phyloP scores from a whole-genome alignment of 2,113 vertebrate genomes.

The Rynchops niger region DNA sequence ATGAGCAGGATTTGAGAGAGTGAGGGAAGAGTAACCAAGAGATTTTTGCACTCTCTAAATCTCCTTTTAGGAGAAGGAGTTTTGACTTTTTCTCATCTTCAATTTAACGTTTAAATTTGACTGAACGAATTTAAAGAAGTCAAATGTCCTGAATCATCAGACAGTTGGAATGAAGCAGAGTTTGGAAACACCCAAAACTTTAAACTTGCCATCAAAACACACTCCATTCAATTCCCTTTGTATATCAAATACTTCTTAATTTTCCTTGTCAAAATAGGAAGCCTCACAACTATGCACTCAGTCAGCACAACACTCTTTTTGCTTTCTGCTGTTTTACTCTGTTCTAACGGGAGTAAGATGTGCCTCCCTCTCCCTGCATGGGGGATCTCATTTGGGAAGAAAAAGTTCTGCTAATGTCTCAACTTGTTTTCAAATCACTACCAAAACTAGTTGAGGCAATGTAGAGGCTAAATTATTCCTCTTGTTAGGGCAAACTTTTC shows the following conservation, averaged over 20 bases:
- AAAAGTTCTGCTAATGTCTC: background rate
- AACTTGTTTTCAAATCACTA: background rate
- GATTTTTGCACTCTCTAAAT: background rate
- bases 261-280: background rate
- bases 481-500: background rate
- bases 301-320: background rate
- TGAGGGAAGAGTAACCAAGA: background rate
- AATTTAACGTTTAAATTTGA: background rate
- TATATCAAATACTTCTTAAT: background rate
- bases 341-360: background rate
- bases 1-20: background rate
- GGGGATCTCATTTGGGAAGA: background rate
- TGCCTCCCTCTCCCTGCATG: background rate
- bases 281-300: background rate
- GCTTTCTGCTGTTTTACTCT: background rate
- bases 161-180: background rate
- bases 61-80: background rate
- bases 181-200: constrained; percentile 1
- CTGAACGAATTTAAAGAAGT: background rate
- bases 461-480: background rate
- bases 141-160: background rate
- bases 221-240: background rate
- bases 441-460: background rate
- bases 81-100: background rate
- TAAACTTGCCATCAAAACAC: background rate